Evolutionary conservation across 2,888 invertebrate genomes (phyloP).

Genomic region (Cheilosia pagana): DNA sequence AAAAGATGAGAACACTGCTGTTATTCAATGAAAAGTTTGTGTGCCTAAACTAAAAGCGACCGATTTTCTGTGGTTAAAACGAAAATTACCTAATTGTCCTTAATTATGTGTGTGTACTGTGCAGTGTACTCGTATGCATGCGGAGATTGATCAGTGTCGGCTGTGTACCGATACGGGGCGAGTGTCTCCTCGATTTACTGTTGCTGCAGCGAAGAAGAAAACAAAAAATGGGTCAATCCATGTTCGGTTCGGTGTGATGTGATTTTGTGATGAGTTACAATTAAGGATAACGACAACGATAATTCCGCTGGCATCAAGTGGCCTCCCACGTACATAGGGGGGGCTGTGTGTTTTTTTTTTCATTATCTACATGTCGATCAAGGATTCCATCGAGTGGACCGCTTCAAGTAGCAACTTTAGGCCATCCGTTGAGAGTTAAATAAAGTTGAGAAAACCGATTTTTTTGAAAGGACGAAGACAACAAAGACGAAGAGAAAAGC

Average conservation of each 20-base stretch:
- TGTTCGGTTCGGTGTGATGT: constrained; percentile 47
- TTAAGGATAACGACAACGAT: constrained; percentile 64
- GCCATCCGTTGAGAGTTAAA: constrained; percentile 66
- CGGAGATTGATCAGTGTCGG: constrained; percentile 49
- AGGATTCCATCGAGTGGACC: constrained; percentile 63
- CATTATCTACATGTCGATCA: constrained; percentile 64
- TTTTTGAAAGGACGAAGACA: constrained; percentile 45
- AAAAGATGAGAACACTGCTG: neutral
- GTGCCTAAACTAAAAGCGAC: constrained; percentile 35
- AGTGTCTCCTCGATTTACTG: constrained; percentile 46
- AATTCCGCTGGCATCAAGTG: constrained; percentile 68
- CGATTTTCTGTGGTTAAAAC: constrained; percentile 4
- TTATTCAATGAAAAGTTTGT: constrained; percentile 27
- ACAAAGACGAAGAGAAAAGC: constrained; percentile 16
- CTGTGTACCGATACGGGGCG: neutral
- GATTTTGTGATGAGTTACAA: constrained; percentile 50
- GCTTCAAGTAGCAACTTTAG: constrained; percentile 63
- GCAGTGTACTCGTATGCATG: neutral
- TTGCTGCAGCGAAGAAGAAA: constrained; percentile 44
- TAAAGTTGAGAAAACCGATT: constrained; percentile 47
- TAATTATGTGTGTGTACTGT: constrained; percentile 46
- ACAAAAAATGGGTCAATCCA: constrained; percentile 60
- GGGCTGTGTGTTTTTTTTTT: constrained; percentile 12
- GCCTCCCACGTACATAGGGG: constrained; percentile 35
- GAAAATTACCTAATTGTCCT: constrained; percentile 66